Conservation (phyloP, 2,888 invertebrate genomes). For the Drosophila setosimentum region DNA sequence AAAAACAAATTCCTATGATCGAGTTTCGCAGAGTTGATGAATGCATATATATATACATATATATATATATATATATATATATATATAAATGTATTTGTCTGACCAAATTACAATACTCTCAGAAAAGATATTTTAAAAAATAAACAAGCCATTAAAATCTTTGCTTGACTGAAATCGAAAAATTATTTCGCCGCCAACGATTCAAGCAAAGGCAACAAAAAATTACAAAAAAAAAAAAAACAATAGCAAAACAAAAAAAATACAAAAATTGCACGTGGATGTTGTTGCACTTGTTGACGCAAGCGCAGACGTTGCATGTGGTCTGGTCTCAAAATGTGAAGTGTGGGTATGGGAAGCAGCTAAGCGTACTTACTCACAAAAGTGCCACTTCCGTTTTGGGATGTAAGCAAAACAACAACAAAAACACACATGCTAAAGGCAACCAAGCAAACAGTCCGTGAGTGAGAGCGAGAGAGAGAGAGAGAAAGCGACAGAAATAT, state of each 20-base stretch:
- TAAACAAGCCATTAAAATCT: conserved; percentile 1
- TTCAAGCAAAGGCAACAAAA: not conserved
- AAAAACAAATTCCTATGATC: not conserved
- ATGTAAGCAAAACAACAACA: conserved; percentile 1
- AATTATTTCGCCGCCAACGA: not conserved
- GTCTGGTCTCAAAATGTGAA: not conserved
- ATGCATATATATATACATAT: too few species aligned
- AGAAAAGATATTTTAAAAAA: not conserved
- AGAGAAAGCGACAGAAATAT: not conserved
- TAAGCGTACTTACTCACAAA: not conserved
- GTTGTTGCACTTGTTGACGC: conserved; percentile 2
- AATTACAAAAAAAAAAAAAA: not conserved
- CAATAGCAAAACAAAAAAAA: not conserved
- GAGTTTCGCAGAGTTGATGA: not conserved
- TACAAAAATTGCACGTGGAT: not conserved
- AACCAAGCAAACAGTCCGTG: not conserved
- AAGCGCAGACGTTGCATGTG: conserved; percentile 21
- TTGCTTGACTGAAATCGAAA: conserved; percentile 4
- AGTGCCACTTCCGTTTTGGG: conserved; percentile 22
- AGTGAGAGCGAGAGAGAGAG: not conserved
- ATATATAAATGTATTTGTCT: not conserved
- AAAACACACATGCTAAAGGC: conserved; percentile 7
- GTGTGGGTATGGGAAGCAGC: not conserved
- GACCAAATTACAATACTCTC: not conserved
- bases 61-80: too few species aligned